Conservation (phyloP, 2,888 invertebrate genomes). For the Lycophotia porphyrea region DNA sequence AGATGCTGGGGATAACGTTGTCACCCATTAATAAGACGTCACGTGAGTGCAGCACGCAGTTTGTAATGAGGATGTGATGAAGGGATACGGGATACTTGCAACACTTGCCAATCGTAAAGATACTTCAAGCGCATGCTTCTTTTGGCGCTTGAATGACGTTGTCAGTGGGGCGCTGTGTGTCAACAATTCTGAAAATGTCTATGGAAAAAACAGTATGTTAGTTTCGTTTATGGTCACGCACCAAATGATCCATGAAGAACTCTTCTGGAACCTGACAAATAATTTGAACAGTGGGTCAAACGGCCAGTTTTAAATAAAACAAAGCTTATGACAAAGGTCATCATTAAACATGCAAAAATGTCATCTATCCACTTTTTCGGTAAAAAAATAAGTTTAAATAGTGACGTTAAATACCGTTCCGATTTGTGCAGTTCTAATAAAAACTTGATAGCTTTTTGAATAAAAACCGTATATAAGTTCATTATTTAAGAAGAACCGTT, state of each 20-base stretch:
- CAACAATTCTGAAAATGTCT: background rate
- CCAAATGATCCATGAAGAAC: background rate
- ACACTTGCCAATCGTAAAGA: conserved; percentile 11
- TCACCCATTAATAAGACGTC: conserved; percentile 70
- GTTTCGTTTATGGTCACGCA: background rate
- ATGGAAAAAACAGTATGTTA: background rate
- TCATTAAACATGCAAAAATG: conserved; percentile 15
- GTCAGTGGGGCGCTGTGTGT: background rate
- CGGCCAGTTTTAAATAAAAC: background rate
- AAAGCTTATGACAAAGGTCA: background rate
- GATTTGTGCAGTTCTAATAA: conserved; percentile 39
- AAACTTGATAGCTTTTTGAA: conserved; percentile 48
- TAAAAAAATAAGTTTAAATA: conserved; percentile 11
- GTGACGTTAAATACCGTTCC: conserved; percentile 13
- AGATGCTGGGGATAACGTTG: conserved; percentile 73
- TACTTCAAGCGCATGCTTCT: background rate
- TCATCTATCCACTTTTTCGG: background rate
- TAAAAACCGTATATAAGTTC: conserved; percentile 44
- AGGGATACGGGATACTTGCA: conserved; percentile 27
- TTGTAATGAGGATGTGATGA: conserved; percentile 58
- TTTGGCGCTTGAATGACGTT: background rate
- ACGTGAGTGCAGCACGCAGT: conserved; percentile 53
- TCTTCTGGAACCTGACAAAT: conserved; percentile 2
- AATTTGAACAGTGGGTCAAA: background rate
- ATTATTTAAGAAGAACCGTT: conserved; percentile 44